A percentile compares a stretch with the other conserved stretches of the same genome.
phyloP scores from a whole-genome alignment of 2,888 invertebrate genomes.

The Hymenopus coronatus region DNA sequence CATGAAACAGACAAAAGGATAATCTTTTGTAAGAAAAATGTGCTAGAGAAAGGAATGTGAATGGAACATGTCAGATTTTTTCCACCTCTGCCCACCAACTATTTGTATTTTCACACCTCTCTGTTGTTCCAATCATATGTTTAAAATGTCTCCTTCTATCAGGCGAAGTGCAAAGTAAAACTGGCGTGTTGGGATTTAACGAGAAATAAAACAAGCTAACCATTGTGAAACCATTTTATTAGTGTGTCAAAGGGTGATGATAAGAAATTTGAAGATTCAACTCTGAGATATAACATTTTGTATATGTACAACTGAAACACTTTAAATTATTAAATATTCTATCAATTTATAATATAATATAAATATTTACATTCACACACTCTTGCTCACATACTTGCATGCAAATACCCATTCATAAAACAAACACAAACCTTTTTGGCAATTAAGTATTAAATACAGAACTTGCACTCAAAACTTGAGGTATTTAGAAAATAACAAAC shows the following conservation, averaged over 20 bases:
- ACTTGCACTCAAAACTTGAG: slow-evolving; percentile 4
- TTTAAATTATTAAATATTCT: slow-evolving; percentile 26
- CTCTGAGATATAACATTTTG: slow-evolving; percentile 26
- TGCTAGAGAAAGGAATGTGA: neutral
- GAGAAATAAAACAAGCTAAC: neutral
- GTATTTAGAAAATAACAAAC: neutral
- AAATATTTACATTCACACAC: slow-evolving; percentile 16
- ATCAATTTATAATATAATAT: slow-evolving; percentile 18
- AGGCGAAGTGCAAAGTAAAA: too few species aligned
- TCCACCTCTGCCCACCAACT: too few species aligned
- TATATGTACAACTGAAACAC: slow-evolving; percentile 23
- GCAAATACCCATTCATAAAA: neutral
- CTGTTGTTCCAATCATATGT: too few species aligned
- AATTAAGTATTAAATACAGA: neutral
- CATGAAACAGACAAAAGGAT: too few species aligned
- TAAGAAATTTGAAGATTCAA: slow-evolving; percentile 25
- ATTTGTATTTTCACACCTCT: too few species aligned
- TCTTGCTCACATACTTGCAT: neutral
- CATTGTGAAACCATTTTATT: slow-evolving; percentile 23
- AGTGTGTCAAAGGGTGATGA: slow-evolving; percentile 22
- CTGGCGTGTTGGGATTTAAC: neutral
- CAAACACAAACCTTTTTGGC: neutral
- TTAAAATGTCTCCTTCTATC: too few species aligned
- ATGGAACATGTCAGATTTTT: neutral
- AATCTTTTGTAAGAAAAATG: neutral